Conservation (phyloP, 2,888 invertebrate genomes). For the Ashinkailepas kermadecensis region DNA sequence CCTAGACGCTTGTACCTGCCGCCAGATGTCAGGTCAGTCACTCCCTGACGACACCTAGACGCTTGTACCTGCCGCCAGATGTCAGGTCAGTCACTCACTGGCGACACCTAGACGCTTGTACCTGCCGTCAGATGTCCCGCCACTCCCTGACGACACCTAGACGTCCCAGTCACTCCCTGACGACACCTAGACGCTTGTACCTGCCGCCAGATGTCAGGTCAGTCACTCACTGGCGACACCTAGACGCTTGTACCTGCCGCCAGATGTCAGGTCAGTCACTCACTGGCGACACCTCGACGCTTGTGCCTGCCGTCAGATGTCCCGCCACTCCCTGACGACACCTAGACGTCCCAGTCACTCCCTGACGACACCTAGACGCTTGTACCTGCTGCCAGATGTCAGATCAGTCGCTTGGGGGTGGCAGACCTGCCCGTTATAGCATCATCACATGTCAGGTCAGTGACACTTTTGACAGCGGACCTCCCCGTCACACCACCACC, state of each 20-base stretch:
- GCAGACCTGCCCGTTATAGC: too few relatives aligned
- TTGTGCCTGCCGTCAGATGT: constrained; percentile 29
- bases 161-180: constrained; percentile 32
- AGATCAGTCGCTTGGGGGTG: constrained; percentile 32
- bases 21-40: constrained; percentile 27
- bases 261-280: constrained; percentile 32
- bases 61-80: constrained; percentile 32
- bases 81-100: constrained; percentile 33
- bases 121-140: constrained; percentile 25
- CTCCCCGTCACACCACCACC: too few relatives aligned
- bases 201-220: constrained; percentile 24
- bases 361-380: constrained; percentile 34
- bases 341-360: constrained; percentile 33
- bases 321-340: constrained; percentile 33
- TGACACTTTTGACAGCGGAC: too few relatives aligned
- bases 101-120: constrained; percentile 34
- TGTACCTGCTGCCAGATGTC: constrained; percentile 27
- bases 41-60: constrained; percentile 34
- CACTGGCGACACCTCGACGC: constrained; percentile 34
- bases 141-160: constrained; percentile 35
- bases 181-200: constrained; percentile 34
- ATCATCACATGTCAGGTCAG: too few relatives aligned
- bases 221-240: constrained; percentile 34
- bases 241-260: constrained; percentile 32
- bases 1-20: constrained; percentile 34